phyloP scores from a whole-genome alignment of 2,113 vertebrate genomes.

The Meriones unguiculatus region DNA sequence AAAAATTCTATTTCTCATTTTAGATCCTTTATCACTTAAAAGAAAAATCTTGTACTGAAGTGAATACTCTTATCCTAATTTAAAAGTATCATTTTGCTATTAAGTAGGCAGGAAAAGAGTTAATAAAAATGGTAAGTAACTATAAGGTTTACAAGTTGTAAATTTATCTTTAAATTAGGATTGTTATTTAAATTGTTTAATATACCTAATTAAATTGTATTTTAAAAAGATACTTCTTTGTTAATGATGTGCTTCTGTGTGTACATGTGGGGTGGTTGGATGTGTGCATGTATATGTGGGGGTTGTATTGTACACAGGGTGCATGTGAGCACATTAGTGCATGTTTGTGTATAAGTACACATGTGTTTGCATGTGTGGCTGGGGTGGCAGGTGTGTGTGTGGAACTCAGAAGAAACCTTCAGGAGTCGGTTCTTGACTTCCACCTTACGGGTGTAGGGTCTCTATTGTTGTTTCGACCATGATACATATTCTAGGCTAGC shows the following conservation, averaged over 20 bases:
- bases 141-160: neutral
- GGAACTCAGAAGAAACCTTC: too few relatives aligned
- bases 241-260: neutral
- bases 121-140: slow-evolving; percentile 19
- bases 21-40: slow-evolving; percentile 81
- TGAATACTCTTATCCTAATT: slow-evolving; percentile 46
- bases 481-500: neutral
- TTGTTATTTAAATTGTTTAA: slow-evolving; percentile 34
- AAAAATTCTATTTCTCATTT: slow-evolving; percentile 62
- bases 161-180: neutral
- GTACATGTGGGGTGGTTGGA: neutral
- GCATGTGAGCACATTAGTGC: neutral
- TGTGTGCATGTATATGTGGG: neutral
- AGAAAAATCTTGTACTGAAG: slow-evolving; percentile 74
- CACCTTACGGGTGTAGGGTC: neutral
- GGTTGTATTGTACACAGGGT: neutral
- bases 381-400: too few relatives aligned
- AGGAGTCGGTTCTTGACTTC: neutral
- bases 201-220: neutral
- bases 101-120: slow-evolving; percentile 45
- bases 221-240: neutral
- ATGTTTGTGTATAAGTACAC: neutral
- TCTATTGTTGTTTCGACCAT: neutral
- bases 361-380: too few relatives aligned
- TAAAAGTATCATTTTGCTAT: slow-evolving; percentile 79